These are phyloP conservation scores for Maniola jurtina DNA, from an alignment of 1,140 invertebrate species.

Conservation along the genomic window DNA sequence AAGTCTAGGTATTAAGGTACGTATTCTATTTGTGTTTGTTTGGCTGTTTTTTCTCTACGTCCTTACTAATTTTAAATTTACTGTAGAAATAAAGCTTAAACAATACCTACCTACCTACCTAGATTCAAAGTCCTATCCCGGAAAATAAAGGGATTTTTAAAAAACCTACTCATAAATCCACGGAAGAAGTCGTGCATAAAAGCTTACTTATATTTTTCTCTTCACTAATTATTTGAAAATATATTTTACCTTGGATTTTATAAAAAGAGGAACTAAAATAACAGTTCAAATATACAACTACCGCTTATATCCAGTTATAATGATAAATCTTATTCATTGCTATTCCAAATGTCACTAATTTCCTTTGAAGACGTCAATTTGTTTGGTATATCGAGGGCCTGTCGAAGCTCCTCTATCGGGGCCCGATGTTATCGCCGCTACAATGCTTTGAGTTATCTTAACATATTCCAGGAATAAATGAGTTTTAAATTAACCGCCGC, in stretches of 20 bases:
- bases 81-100: too few relatives aligned
- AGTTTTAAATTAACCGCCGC: not conserved
- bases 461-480: slow-evolving; percentile 11
- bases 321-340: slow-evolving; percentile 12
- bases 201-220: too few relatives aligned
- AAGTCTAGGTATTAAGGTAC: too few relatives aligned
- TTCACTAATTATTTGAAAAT: not conserved
- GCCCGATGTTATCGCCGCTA: slow-evolving; percentile 10
- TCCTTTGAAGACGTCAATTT: slow-evolving; percentile 23
- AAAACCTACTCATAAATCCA: too few relatives aligned
- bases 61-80: too few relatives aligned
- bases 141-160: too few relatives aligned
- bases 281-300: slow-evolving; percentile 5
- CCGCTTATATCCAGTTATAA: slow-evolving; percentile 8
- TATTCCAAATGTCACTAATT: slow-evolving; percentile 25
- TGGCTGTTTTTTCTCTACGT: too few relatives aligned
- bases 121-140: too few relatives aligned
- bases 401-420: slow-evolving; percentile 16
- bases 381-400: slow-evolving; percentile 18
- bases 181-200: too few relatives aligned
- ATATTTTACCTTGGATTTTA: not conserved
- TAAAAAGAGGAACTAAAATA: not conserved
- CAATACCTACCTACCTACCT: too few relatives aligned
- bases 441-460: slow-evolving; percentile 10
- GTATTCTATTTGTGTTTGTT: too few relatives aligned